Evolutionary conservation across 2,113 vertebrate genomes (phyloP), one percentile per base, ranked within the genome.

Genomic region (Phaethornis superciliosus): DNA sequence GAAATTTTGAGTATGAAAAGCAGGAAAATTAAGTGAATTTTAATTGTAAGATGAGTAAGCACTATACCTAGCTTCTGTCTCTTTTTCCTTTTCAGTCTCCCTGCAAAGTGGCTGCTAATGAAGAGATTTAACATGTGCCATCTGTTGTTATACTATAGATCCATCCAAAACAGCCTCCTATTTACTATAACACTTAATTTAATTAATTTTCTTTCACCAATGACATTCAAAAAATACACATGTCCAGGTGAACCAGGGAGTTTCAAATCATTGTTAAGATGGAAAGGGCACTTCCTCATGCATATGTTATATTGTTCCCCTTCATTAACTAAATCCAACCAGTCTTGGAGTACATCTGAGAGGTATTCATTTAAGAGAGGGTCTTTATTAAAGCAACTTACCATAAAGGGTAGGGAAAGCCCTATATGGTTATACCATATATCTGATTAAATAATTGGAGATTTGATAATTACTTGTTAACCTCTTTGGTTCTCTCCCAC

Each of bases 101-200:
- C 46, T 85, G 64, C 28, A 89, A 91, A 92, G 58, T 78, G 80
- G 56, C 68, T 81, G 81, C 58, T 94, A 94, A 90, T 92, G 90
- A 93, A 77, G 30, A 83, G 71, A 76, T 85, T 93, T 94, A 96
- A 93, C 72, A 64, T 44, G 33, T 85, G 30, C 95, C 93, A 96
- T 96, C 93, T 96, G 95, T 76, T 95, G 27, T 83, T 95, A 55
- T 35, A 49, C 33, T 67, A 58, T 18, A 60, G 58, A 56, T 15
- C 3, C 21, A 20, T 46, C 28, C 56, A 76, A 33, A 72, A 35
- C 24, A 51, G n/a, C 20, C 81, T 94, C 26, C 27, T 81, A 12
- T 76, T 96, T 91, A 85, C 87, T 89, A 65, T 7, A 75, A 15
- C 49, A 74, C 71, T 91, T 70, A n/a, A 81, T 85, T 72, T 89